Evolutionary conservation across 2,888 invertebrate species (phyloP), one percentile per base, ranked within the genome.

Genomic region (Mesoligia furuncula): DNA sequence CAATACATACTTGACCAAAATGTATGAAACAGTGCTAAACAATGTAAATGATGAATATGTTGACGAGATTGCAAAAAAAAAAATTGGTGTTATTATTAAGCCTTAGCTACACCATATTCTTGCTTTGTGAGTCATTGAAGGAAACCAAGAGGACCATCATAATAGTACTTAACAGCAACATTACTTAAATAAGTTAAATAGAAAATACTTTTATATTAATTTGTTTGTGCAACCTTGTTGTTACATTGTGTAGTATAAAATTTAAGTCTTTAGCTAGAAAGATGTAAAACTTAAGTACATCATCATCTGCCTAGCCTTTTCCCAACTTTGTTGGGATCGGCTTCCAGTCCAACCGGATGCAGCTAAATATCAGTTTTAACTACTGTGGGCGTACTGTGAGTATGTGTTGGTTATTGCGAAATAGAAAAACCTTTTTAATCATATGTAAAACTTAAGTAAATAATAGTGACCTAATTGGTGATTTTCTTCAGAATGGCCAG

Each of bases 121-220:
- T 27, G 27, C 27, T 45, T 48, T 20, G 5, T 77, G 62, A 75
- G 20, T 77, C 75, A 54, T 62, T 42, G 24, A 51, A 77, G 78
- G 17, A 77, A 42, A 77, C 9, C 3, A 20, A 24, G 31, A n/a
- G n/a, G n/a, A n/a, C n/a, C n/a, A n/a, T n/a, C n/a, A n/a, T n/a
- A n/a, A n/a, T n/a, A n/a, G n/a, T n/a, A n/a, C n/a, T n/a, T n/a
- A n/a, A 2, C 2, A 17, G 0, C 20, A 20, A 36, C 11, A 31
- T 31, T n/a, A n/a, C n/a, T n/a, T n/a, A n/a, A n/a, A n/a, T 31
- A 31, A 31, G 31, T 8, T 74, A 39, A 27, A 74, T 42, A 73
- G 8, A 54, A 51, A 48, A 48, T 0, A 51, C 11, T 39, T 39
- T 15, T 45, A 27, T 66, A n/a, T 9, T 39, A 17, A 66, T n/a